Evolutionary conservation across 2,797 vertebrate species (phyloP).

Genomic region (Cuniculus paca): DNA sequence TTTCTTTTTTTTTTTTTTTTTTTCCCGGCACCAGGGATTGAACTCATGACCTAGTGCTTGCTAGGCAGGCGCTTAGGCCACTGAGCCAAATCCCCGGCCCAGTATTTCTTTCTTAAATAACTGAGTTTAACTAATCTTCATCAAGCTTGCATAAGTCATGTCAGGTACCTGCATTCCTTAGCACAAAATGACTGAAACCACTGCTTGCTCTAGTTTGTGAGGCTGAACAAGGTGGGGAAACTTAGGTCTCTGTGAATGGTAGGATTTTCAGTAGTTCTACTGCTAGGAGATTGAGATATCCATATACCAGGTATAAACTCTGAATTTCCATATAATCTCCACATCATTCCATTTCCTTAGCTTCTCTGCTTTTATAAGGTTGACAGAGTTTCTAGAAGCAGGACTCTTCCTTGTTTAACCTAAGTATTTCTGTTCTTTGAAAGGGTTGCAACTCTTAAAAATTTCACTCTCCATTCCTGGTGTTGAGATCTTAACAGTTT

Average conservation of each 20-base stretch:
- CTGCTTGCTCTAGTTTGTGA: neutral
- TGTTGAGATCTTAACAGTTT: neutral
- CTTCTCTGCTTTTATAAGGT: neutral
- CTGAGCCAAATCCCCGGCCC: too few species aligned
- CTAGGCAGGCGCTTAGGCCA: too few species aligned
- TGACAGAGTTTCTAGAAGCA: neutral
- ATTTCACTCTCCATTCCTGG: neutral
- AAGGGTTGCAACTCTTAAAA: neutral
- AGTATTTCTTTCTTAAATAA: constrained; percentile 1
- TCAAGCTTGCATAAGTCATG: neutral
- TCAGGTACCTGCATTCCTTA: neutral
- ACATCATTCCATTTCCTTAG: neutral
- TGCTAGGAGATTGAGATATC: neutral
- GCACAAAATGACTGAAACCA: neutral
- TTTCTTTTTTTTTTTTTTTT: too few species aligned
- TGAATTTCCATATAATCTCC: neutral
- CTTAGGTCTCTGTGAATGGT: neutral
- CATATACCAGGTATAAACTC: neutral
- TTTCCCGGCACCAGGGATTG: too few species aligned
- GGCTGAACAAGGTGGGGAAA: neutral
- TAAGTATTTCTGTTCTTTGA: neutral
- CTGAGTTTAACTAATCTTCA: neutral
- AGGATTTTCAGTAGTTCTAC: neutral
- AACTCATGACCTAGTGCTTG: too few species aligned
- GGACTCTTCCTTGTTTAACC: constrained; percentile 4